phyloP scores from a whole-genome alignment of 2,797 vertebrate genomes.

The Percopsis omiscomaycus region DNA sequence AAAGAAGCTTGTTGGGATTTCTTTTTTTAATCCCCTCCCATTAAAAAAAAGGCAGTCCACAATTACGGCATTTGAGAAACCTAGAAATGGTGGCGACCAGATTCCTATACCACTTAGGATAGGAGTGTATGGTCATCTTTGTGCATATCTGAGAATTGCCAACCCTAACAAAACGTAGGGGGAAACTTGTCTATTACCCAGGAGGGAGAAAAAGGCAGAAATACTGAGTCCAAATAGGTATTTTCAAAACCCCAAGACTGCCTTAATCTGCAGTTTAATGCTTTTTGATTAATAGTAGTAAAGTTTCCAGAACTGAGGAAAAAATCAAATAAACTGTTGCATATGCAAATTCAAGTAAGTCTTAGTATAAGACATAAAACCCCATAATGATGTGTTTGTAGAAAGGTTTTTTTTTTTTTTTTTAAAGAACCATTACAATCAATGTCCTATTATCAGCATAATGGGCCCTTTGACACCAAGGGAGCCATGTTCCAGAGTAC shows the following conservation, averaged over 20 bases:
- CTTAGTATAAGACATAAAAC: slow-evolving; percentile 87
- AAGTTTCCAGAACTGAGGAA: slow-evolving; percentile 67
- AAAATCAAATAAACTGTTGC: slow-evolving; percentile 78
- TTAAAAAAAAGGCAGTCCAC: slow-evolving; percentile 66
- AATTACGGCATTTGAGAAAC: slow-evolving; percentile 55
- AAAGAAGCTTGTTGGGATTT: not conserved
- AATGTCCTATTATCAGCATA: slow-evolving; percentile 77
- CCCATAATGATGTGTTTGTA: slow-evolving; percentile 73
- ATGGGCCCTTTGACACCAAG: slow-evolving; percentile 61
- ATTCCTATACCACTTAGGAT: slow-evolving; percentile 52
- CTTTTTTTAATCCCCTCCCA: slow-evolving; percentile 14
- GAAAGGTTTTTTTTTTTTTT: slow-evolving; percentile 60
- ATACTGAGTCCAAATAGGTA: slow-evolving; percentile 74
- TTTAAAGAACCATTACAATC: slow-evolving; percentile 71
- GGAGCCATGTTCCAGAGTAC: slow-evolving; percentile 67
- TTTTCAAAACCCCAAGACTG: slow-evolving; percentile 72
- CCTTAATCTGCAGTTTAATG: slow-evolving; percentile 73
- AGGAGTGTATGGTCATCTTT: slow-evolving; percentile 60
- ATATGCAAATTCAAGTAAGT: slow-evolving; percentile 83
- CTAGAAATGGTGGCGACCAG: slow-evolving; percentile 71
- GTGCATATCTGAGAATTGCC: slow-evolving; percentile 64
- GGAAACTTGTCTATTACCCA: slow-evolving; percentile 48
- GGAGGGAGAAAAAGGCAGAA: slow-evolving; percentile 61
- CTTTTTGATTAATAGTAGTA: slow-evolving; percentile 70
- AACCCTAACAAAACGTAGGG: slow-evolving; percentile 61